phyloP scores from a whole-genome alignment of 1,140 invertebrate genomes.

The Sycobia sp. region DNA sequence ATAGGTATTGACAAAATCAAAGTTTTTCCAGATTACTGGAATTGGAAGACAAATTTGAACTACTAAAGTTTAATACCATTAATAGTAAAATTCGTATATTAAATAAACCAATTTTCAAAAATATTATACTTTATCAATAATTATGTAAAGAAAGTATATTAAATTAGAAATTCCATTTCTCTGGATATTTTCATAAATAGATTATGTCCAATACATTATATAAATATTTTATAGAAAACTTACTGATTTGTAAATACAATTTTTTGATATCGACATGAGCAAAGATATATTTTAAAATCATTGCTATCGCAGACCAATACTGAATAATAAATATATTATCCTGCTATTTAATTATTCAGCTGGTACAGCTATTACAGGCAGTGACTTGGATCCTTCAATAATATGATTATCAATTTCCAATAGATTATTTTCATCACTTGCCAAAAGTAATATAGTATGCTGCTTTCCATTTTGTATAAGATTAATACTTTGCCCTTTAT shows the following conservation, averaged over 20 bases:
- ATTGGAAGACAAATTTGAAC: constrained; percentile 40
- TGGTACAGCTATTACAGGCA: constrained; percentile 40
- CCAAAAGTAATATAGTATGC: constrained; percentile 49
- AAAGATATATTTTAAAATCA: constrained; percentile 26
- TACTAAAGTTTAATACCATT: constrained; percentile 13
- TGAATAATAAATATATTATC: constrained; percentile 20
- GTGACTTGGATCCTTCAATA: constrained; percentile 39
- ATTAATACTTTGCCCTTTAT: constrained; percentile 49
- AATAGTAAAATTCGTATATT: constrained; percentile 9
- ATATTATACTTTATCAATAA: constrained; percentile 10
- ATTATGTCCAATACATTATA: constrained; percentile 4
- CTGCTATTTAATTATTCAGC: constrained; percentile 39
- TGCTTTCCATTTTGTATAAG: constrained; percentile 52
- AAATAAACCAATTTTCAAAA: constrained; percentile 9
- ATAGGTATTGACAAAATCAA: constrained; percentile 19
- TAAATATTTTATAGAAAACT: constrained; percentile 27
- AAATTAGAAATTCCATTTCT: constrained; percentile 11
- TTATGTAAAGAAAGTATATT: constrained; percentile 16
- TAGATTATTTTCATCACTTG: constrained; percentile 44
- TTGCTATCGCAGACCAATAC: no score
- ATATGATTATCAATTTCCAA: constrained; percentile 46
- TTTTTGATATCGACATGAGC: neutral
- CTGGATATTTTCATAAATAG: constrained; percentile 6
- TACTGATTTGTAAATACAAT: constrained; percentile 17
- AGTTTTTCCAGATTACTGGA: constrained; percentile 27